Evolutionary conservation across 30 jellyfish, hydroid and myxozoan species (phyloP), one percentile per base, ranked within the genome.

Genomic region (Nemopilema nomurai): DNA sequence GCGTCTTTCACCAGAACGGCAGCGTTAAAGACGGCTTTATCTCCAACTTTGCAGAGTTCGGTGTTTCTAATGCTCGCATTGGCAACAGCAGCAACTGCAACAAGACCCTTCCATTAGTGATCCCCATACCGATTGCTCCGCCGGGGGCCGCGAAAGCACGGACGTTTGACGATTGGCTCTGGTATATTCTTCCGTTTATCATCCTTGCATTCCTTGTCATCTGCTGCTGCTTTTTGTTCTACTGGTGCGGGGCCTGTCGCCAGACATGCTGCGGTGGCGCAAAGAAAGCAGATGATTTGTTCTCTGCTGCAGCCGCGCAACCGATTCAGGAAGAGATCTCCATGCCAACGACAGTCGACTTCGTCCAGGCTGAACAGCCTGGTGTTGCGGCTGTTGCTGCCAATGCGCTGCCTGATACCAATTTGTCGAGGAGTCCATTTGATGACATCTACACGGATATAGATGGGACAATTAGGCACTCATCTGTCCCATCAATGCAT

Each of bases 171-270:
- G 93, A 84, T 53, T 84, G 93, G 93, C 51, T 84, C 18, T 84
- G 93, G 93, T 84, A 84, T 65, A 74, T 84, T 4, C 82, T 84
- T 18, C 93, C 93, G 1, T 84, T 84, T 30, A 66, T 84, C 25
- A 74, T 74, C 51, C 87, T 84, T 0, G 93, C 93, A 16, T 84
- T 84, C 21, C 70, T 84, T 26, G 62, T 74, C 25, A 63, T 74
- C 31, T 63, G 78, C 22, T 84, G 93, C 68, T 84, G 93, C 67
- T 50, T 84, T n/a, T 19, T 84, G 79, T 84, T 28, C 64, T 84
- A 84, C 64, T 84, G 93, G 93, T 84, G 93, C 77, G 41, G 66
- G 16, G 84, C 93, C n/a, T 84, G 87, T 52, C 85, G 93, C 70
- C 87, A 84, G 70, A 30, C 76, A 41, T 84, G 87, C 51, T 68